These are phyloP conservation scores for Haliaeetus leucogaster DNA, from an alignment of 2,113 vertebrate species.

Conservation along the genomic window DNA sequence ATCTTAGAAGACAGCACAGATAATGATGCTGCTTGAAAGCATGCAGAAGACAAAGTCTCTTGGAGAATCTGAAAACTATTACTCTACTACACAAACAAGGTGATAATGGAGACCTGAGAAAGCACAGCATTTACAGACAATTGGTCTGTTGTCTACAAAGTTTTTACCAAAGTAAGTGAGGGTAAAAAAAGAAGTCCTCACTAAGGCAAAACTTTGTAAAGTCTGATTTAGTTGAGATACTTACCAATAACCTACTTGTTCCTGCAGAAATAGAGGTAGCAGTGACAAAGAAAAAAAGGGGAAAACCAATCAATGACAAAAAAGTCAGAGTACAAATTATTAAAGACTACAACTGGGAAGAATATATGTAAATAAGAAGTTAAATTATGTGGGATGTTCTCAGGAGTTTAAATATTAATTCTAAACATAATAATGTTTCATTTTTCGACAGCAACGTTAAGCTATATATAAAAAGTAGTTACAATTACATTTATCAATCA, in stretches of 20 bases:
- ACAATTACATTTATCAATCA: background rate
- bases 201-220: slow-evolving; percentile 76
- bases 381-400: background rate
- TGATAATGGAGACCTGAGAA: slow-evolving; percentile 55
- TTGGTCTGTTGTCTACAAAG: slow-evolving; percentile 67
- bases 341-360: slow-evolving; percentile 50
- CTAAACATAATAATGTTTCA: background rate
- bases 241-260: slow-evolving; percentile 77
- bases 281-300: slow-evolving; percentile 69
- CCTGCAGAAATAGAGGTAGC: slow-evolving; percentile 75
- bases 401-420: background rate
- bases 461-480: background rate
- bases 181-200: slow-evolving; percentile 41
- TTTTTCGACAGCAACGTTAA: background rate
- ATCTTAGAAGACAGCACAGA: slow-evolving; percentile 52
- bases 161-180: slow-evolving; percentile 69
- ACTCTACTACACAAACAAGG: slow-evolving; percentile 67
- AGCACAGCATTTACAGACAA: slow-evolving; percentile 62
- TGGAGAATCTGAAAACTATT: background rate
- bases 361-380: background rate
- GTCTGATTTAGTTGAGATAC: slow-evolving; percentile 66
- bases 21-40: slow-evolving; percentile 61
- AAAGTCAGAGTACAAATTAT: slow-evolving; percentile 49
- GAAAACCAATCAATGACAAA: slow-evolving; percentile 76
- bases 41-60: slow-evolving; percentile 66